These are phyloP conservation scores for Micromesistius poutassou DNA, from an alignment of 2,797 vertebrate genomes.

Conservation along the genomic window DNA sequence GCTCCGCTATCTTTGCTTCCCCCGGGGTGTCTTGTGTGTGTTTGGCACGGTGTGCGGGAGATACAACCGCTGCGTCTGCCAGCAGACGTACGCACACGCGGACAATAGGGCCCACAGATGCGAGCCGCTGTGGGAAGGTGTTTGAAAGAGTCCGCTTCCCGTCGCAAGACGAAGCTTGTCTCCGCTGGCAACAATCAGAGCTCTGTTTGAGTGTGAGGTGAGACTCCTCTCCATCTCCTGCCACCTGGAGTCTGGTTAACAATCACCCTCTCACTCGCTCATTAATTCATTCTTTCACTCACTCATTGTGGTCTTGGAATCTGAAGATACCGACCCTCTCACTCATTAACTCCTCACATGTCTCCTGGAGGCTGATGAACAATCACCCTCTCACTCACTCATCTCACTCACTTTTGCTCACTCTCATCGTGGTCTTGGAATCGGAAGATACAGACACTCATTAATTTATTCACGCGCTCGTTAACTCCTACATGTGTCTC, in stretches of 20 bases:
- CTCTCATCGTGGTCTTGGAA: neutral
- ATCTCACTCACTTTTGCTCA: too few species aligned
- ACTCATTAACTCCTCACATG: neutral
- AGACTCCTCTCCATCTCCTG: constrained; percentile 10
- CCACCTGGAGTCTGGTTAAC: neutral
- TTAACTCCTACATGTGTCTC: too few species aligned
- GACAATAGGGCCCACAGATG: constrained; percentile 18
- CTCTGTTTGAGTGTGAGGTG: constrained; percentile 34
- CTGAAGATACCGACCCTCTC: neutral
- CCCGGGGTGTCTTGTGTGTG: constrained; percentile 49
- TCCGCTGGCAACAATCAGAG: constrained; percentile 41
- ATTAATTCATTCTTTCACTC: neutral
- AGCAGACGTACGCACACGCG: constrained; percentile 20
- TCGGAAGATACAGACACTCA: neutral
- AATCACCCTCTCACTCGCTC: neutral
- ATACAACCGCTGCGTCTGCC: constrained; percentile 54
- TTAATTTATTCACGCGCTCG: neutral
- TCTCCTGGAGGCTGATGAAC: too few species aligned
- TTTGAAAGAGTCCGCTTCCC: constrained; percentile 45
- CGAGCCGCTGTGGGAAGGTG: neutral
- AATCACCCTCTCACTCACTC: too few species aligned
- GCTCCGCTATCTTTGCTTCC: constrained; percentile 29
- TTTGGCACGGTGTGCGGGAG: constrained; percentile 48
- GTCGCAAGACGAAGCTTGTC: constrained; percentile 63
- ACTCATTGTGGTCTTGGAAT: neutral